These are phyloP conservation scores for Vombatus ursinus DNA, from an alignment of 2,113 vertebrate species.

Conservation along the genomic window DNA sequence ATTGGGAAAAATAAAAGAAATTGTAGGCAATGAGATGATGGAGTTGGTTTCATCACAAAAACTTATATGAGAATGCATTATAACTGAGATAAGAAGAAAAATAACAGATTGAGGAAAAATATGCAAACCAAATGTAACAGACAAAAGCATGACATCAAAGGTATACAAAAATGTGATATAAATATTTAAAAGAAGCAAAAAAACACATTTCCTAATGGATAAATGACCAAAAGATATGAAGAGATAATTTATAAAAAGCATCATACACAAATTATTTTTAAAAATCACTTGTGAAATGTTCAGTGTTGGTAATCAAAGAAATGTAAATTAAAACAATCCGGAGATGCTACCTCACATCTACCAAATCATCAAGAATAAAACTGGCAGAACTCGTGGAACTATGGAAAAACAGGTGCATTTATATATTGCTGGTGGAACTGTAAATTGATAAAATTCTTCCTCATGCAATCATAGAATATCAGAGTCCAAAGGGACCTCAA, in stretches of 20 bases:
- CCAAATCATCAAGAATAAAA: neutral
- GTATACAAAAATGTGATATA: neutral
- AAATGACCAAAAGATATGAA: neutral
- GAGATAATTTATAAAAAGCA: neutral
- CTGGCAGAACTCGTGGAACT: neutral
- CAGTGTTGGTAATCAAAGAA: neutral
- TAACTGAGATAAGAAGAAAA: neutral
- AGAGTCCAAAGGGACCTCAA: neutral
- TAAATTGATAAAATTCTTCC: neutral
- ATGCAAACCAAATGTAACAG: neutral
- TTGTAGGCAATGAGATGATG: neutral
- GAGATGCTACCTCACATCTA: neutral
- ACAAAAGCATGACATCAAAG: neutral
- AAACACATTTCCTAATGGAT: neutral
- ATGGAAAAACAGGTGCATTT: neutral
- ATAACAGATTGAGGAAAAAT: neutral
- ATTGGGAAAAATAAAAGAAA: neutral
- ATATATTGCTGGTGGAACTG: neutral
- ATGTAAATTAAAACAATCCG: neutral
- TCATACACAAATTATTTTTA: neutral
- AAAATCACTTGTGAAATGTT: neutral
- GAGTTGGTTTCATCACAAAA: neutral
- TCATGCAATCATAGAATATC: neutral
- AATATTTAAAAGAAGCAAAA: neutral
- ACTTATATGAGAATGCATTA: neutral